phyloP scores from a whole-genome alignment of 2,888 invertebrate genomes.

The Acleris laterana region DNA sequence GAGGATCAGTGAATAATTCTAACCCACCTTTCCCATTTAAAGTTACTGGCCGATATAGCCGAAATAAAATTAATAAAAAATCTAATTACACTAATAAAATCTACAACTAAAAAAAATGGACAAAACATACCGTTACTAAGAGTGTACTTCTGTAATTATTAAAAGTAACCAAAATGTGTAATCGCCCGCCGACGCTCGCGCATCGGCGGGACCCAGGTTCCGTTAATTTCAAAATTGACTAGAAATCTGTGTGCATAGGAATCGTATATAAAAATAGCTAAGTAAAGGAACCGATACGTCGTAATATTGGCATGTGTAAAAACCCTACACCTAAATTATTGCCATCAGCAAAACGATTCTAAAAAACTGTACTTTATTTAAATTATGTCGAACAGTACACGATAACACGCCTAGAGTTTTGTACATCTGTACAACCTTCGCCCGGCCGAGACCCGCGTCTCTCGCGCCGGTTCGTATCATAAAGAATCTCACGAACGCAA shows the following conservation, averaged over 20 bases:
- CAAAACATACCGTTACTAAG: slow-evolving; percentile 66
- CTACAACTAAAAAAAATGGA: slow-evolving; percentile 72
- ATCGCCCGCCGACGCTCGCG: slow-evolving; percentile 59
- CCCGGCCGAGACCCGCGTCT: no score
- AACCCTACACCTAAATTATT: slow-evolving; percentile 71
- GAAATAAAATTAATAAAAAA: slow-evolving; percentile 62
- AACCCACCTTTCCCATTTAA: slow-evolving; percentile 32
- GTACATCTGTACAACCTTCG: slow-evolving; percentile 77
- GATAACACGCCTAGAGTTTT: slow-evolving; percentile 73
- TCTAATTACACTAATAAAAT: slow-evolving; percentile 64
- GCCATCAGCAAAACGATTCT: slow-evolving; percentile 73
- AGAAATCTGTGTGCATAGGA: slow-evolving; percentile 84
- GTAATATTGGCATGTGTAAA: slow-evolving; percentile 76
- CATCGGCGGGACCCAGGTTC: slow-evolving; percentile 69
- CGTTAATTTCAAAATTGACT: slow-evolving; percentile 84
- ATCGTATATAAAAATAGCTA: slow-evolving; percentile 80
- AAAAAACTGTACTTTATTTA: slow-evolving; percentile 78
- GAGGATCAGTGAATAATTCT: slow-evolving; percentile 27
- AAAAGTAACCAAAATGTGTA: slow-evolving; percentile 67
- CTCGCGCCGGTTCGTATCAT: slow-evolving; percentile 40
- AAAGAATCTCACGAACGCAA: slow-evolving; percentile 60
- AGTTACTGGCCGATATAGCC: slow-evolving; percentile 70
- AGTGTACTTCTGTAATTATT: slow-evolving; percentile 71
- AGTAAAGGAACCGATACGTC: slow-evolving; percentile 82
- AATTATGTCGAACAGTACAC: slow-evolving; percentile 72